Evolutionary conservation across 2,113 vertebrate genomes (phyloP).

Genomic region (Turdus rufiventris): DNA sequence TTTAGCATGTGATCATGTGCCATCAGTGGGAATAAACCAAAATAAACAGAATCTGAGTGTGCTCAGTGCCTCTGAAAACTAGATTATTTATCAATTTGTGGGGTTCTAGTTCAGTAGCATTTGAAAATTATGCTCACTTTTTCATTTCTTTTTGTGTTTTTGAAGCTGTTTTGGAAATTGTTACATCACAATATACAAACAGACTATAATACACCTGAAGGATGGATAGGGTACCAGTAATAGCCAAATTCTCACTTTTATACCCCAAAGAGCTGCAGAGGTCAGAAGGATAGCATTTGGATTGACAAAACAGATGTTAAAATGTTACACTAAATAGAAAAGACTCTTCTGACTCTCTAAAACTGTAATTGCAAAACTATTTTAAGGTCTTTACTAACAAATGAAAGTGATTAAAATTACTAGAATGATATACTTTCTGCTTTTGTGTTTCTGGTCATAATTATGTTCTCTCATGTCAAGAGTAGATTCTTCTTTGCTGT

Average conservation of each 20-base stretch:
- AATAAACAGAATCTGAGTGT: background rate
- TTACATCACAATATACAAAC: background rate
- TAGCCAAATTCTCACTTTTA: background rate
- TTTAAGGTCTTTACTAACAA: slow-evolving; percentile 50
- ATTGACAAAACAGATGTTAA: background rate
- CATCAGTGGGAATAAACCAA: background rate
- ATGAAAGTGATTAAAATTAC: slow-evolving; percentile 51
- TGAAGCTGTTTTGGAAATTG: background rate
- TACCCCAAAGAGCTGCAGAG: background rate
- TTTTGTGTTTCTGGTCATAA: background rate
- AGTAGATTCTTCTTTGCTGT: background rate
- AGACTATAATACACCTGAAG: background rate
- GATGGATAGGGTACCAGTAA: background rate
- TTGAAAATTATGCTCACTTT: background rate
- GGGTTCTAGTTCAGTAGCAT: background rate
- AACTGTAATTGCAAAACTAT: slow-evolving; percentile 27
- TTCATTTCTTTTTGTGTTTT: background rate
- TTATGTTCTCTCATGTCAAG: background rate
- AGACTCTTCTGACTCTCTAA: background rate
- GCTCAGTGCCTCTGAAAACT: background rate
- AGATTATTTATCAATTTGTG: background rate
- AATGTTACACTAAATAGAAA: background rate
- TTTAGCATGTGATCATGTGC: slow-evolving; percentile 1
- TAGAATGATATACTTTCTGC: background rate
- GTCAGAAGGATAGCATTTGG: slow-evolving; percentile 2